Evolutionary conservation across 1,140 invertebrate species (phyloP), one percentile per base, ranked within the genome.

Genomic region (Diuraphis noxia): DNA sequence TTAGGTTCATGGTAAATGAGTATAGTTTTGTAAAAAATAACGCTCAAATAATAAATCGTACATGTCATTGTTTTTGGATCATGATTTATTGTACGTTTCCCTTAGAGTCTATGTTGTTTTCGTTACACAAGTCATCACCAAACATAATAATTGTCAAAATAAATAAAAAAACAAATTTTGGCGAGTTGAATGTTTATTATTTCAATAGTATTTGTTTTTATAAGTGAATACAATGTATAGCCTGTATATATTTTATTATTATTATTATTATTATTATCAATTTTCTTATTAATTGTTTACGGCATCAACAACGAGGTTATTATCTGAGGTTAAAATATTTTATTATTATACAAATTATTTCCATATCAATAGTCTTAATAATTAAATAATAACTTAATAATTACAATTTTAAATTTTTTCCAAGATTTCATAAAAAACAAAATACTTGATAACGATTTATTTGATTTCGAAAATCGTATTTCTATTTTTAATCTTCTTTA

Each of bases 301-400:
- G n/a, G n/a, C n/a, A n/a, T n/a, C n/a, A n/a, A n/a, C n/a, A n/a
- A n/a, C n/a, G n/a, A n/a, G n/a, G n/a, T n/a, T n/a, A n/a, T n/a
- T n/a, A n/a, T n/a, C n/a, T n/a, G n/a, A n/a, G n/a, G n/a, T n/a
- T n/a, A n/a, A n/a, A n/a, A n/a, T n/a, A n/a, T n/a, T n/a, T n/a
- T n/a, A n/a, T n/a, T n/a, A n/a, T n/a, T n/a, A 79, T 30, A 81
- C 38, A 81, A 25, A 81, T 81, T 81, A 81, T 72, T 72, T 72
- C 0, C 56, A n/a, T 72, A n/a, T n/a, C 56, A 34, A 72, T 72
- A 72, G 30, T 72, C 56, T n/a, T 72, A 72, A 72, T 72, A 72
- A n/a, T n/a, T n/a, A n/a, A n/a, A n/a, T n/a, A n/a, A n/a, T n/a
- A n/a, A n/a, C n/a, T n/a, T n/a, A n/a, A n/a, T n/a, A n/a, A n/a